Evolutionary conservation across 1,140 invertebrate species (phyloP).

Genomic region (Pomacea maculata): DNA sequence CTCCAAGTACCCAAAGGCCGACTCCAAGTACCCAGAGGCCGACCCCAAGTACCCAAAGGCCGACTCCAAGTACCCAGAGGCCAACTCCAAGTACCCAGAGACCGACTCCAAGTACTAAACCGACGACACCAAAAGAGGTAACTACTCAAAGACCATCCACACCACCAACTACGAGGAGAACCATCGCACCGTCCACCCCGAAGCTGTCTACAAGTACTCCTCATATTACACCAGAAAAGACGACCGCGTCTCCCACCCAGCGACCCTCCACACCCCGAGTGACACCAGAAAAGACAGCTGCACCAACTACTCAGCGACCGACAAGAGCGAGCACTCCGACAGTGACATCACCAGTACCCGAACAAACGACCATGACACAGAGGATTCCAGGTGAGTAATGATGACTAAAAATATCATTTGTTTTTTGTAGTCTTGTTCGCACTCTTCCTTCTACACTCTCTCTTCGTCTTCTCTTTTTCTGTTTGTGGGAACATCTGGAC

Average conservation of each 20-base stretch:
- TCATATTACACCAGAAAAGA: not conserved
- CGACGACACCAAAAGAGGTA: constrained; percentile 2
- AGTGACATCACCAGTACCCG: not conserved
- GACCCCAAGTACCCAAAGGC: constrained; percentile 6
- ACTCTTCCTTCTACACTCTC: too few relatives aligned
- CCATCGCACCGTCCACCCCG: not conserved
- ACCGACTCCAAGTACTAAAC: too few relatives aligned
- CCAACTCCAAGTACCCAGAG: not conserved
- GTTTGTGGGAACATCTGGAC: too few relatives aligned
- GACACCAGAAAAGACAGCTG: constrained; percentile 8
- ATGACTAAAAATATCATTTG: too few relatives aligned
- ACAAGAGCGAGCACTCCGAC: not conserved
- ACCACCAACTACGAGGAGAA: not conserved
- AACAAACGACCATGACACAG: not conserved
- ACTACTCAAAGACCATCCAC: not conserved
- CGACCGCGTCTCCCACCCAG: not conserved
- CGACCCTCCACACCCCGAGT: not conserved
- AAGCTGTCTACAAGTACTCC: not conserved
- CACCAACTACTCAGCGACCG: constrained; percentile 2
- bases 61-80: not conserved
- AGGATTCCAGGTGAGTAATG: not conserved
- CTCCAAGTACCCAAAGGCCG: constrained; percentile 15
- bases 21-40: constrained; percentile 11
- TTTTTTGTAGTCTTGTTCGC: not conserved
- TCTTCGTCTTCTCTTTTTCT: too few relatives aligned